Evolutionary conservation across 35 echinoderm and acorn worm genomes (phyloP), one percentile per base, ranked within the genome.

Genomic region (Strongylocentrotus purpuratus): DNA sequence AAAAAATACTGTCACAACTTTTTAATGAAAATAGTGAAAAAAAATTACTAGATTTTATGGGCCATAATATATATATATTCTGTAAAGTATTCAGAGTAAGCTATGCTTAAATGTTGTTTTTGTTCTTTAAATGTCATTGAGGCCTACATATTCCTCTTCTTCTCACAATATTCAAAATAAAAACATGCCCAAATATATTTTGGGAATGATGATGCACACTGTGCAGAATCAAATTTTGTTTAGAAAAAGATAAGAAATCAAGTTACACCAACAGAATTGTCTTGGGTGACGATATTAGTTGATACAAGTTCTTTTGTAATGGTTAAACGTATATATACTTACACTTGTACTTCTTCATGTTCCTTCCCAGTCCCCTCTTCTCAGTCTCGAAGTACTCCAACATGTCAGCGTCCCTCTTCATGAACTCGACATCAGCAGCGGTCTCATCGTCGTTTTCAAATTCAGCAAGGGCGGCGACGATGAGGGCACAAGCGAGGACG

Each of bases 361-460:
- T 93, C 46, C 11, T 58, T 93, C 91, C 91, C 18, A 58, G n/a
- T 93, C 91, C 91, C 91, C 91, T 93, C 91, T 93, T 93, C 91
- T 93, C 91, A 33, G 91, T 47, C 48, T 46, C 31, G 0, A 47
- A 93, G 48, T 28, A 93, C 31, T 93, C 91, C 31, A 50, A 46
- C 45, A 93, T 25, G 46, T 58, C 91, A 93, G 91, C 91, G 5
- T 93, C 45, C 48, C 48, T 58, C 45, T 93, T 58, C 46, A 93
- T 93, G 87, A 89, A 89, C 33, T 89, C 87, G 33, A 89, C 4
- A 31, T 89, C 87, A 33, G 87, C 31, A 17, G 14, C 17, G 87
- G 87, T 89, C 33, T 89, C 87, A 6, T 45, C 87, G n/a, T 89
- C 87, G 87, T 33, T 9, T 14, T 93, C 48, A 13, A 93, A 47